Base-by-base conservation (phyloP, 2,113 vertebrate species). In the Budorcas taxicolor region DNA sequence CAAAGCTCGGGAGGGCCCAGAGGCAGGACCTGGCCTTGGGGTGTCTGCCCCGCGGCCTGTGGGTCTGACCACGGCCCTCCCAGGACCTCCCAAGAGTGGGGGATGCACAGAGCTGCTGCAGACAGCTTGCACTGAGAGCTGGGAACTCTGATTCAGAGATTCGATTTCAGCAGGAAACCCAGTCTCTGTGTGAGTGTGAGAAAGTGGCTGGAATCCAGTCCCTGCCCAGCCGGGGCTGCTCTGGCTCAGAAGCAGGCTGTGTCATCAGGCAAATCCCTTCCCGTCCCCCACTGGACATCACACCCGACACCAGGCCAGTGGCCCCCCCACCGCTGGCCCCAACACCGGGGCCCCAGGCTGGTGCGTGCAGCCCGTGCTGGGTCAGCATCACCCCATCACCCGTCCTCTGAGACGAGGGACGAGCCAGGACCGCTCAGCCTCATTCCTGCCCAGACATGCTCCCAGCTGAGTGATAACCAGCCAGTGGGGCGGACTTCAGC, bases 101-200 rank as follows among this genome's bases (percentile, higher is more conserved):
- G 47, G 33, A 33, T 33, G 11, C 27, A 4, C 53, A 5, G 27
- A 43, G 45, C n/a, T 1, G 29, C 58, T 50, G 64, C 25, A 33
- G 40, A 78, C 76, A 31, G 57, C 33, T 29, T 0, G 16, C 47
- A 12, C 29, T 4, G 78, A n/a, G 78, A 29, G 31, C 95, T 88
- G 74, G 90, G 87, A 85, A 86, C 76, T 87, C 1, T 45, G 43
- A 78, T 80, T n/a, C 91, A 57, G 78, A 94, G 78, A 91, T n/a
- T 60, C 16, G 23, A 6, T 83, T 90, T 83, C 94, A 91, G 85
- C 40, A 74, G 94, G 88, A 97, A 98, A 95, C n/a, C 50, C 33
- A 64, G 80, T 86, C 93, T 90, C 93, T 17, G 45, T 7, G 53
- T 14, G 71, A 90, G 53, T 97, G 86, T 97, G 97, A 90, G 98